Evolutionary conservation across 2,888 invertebrate genomes (phyloP).

Genomic region (Shargacucullia verbasci): DNA sequence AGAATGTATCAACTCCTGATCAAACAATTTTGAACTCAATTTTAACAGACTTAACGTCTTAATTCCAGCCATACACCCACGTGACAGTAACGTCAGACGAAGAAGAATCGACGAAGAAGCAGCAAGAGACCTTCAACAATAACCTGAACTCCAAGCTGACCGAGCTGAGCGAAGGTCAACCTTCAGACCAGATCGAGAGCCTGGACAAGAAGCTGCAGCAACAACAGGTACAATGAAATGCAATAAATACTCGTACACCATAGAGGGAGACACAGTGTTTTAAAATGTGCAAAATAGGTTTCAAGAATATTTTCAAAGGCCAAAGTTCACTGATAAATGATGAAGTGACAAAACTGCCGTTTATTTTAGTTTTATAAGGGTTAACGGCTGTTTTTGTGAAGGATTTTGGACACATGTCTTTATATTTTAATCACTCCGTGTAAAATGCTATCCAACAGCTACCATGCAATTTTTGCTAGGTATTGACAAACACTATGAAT

Average conservation of each 20-base stretch:
- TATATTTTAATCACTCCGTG: no score
- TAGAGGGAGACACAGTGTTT: slow-evolving; percentile 1
- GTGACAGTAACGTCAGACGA: slow-evolving; percentile 93
- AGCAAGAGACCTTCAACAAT: slow-evolving; percentile 81
- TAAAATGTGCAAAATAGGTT: slow-evolving; percentile 22
- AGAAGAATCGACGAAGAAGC: slow-evolving; percentile 91
- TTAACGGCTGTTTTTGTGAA: no score
- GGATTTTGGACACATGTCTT: no score
- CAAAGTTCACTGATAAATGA: no score
- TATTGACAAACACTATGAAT: no score
- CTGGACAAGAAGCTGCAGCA: slow-evolving; percentile 91
- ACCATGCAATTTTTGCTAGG: no score
- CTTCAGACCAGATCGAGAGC: slow-evolving; percentile 87
- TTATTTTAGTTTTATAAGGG: no score
- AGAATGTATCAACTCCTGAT: no score
- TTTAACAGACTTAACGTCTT: slow-evolving; percentile 12
- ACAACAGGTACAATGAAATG: slow-evolving; percentile 87
- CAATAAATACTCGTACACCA: slow-evolving; percentile 1
- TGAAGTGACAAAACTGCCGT: no score
- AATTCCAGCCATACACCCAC: slow-evolving; percentile 91
- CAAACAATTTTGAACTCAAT: slow-evolving; percentile 3
- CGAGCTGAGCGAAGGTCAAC: slow-evolving; percentile 74
- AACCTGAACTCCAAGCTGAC: slow-evolving; percentile 89
- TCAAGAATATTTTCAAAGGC: neutral
- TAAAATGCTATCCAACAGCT: no score